phyloP scores from a whole-genome alignment of 1,140 invertebrate genomes.

The Bradynema listronoti region DNA sequence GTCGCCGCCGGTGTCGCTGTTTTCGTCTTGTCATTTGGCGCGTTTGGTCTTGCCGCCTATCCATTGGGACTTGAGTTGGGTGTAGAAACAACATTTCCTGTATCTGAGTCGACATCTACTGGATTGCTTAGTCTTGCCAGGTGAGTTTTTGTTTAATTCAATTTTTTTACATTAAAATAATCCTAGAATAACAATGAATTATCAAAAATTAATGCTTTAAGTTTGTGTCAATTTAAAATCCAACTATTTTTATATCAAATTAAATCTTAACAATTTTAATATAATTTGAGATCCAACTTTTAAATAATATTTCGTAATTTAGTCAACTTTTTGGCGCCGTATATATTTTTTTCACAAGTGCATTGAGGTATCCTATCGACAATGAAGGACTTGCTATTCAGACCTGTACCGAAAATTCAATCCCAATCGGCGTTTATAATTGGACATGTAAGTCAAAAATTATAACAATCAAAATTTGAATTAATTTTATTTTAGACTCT shows the following conservation, averaged over 20 bases:
- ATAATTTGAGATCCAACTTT: too few species aligned
- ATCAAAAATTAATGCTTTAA: too few species aligned
- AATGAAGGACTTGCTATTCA: constrained; percentile 21
- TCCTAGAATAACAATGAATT: too few species aligned
- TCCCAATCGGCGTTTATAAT: constrained; percentile 20
- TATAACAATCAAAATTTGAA: constrained; percentile 6
- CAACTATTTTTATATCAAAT: too few species aligned
- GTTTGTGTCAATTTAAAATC: too few species aligned
- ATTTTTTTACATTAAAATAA: constrained; percentile 8
- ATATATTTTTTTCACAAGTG: constrained; percentile 24
- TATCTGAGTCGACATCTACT: constrained; percentile 51
- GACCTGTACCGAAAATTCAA: constrained; percentile 26
- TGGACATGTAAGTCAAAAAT: constrained; percentile 28
- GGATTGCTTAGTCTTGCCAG: constrained; percentile 36
- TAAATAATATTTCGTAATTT: too few species aligned
- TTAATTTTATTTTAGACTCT: constrained; percentile 32
- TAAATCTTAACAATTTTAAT: too few species aligned
- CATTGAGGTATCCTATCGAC: constrained; percentile 10
- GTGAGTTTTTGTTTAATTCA: constrained; percentile 15
- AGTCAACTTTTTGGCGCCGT: constrained; percentile 34
- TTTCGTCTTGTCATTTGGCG: constrained; percentile 33
- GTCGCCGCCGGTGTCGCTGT: constrained; percentile 16
- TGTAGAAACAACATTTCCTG: constrained; percentile 49
- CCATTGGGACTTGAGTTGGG: constrained; percentile 49
- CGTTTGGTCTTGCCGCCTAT: constrained; percentile 42